Evolutionary conservation across 2,888 invertebrate species (phyloP).

Genomic region (Hypena proboscidalis): DNA sequence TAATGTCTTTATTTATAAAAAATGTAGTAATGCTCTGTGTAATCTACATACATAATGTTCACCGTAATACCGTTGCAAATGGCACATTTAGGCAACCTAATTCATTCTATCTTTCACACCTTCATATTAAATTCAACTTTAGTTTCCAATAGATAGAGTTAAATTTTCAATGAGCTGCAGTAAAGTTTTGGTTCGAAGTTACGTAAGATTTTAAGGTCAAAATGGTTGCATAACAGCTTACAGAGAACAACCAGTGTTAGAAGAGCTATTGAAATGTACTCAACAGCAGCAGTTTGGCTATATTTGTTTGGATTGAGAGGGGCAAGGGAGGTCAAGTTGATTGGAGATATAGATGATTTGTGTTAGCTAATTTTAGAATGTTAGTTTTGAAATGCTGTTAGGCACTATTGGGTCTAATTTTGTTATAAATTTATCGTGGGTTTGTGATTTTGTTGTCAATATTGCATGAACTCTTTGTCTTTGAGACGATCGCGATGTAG

Average conservation of each 20-base stretch:
- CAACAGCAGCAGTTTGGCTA: constrained; percentile 29
- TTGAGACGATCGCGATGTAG: too few species aligned
- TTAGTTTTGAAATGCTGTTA: constrained; percentile 61
- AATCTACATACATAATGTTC: constrained; percentile 43
- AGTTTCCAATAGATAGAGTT: constrained; percentile 9
- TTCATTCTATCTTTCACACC: constrained; percentile 46
- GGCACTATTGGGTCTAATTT: constrained; percentile 45
- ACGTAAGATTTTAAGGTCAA: constrained; percentile 81
- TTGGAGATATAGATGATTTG: constrained; percentile 51
- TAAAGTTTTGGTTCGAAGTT: constrained; percentile 65
- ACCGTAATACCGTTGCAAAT: constrained; percentile 51
- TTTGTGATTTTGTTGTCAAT: background rate
- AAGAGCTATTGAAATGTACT: constrained; percentile 52
- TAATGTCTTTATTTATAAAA: constrained; percentile 29
- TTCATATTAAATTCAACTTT: constrained; percentile 35
- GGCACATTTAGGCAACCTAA: constrained; percentile 66
- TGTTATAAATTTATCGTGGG: constrained; percentile 6
- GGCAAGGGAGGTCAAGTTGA: constrained; percentile 40
- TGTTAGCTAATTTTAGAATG: constrained; percentile 72
- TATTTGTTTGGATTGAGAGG: constrained; percentile 23
- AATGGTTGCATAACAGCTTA: constrained; percentile 69
- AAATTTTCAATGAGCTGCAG: constrained; percentile 27
- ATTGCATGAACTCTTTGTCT: too few species aligned
- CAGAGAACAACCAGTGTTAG: constrained; percentile 54
- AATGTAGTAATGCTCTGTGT: constrained; percentile 28